A percentile compares a stretch with the other conserved stretches of the same genome.
Conservation (phyloP, 1,140 invertebrate species). For the Bombus sylvicola region DNA sequence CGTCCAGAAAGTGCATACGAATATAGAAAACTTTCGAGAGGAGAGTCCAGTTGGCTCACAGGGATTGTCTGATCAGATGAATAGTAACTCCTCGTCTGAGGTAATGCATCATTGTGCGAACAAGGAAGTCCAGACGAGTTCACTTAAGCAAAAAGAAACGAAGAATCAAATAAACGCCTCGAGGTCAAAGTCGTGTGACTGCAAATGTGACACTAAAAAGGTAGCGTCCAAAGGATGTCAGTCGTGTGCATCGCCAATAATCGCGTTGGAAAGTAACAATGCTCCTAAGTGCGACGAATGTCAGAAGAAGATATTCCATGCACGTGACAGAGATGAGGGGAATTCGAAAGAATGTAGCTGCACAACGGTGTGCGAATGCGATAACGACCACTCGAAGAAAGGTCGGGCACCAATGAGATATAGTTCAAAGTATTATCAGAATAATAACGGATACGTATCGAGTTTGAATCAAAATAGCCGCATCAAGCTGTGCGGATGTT, state of each 20-base stretch:
- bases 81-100: slow-evolving; percentile 38
- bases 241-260: slow-evolving; percentile 21
- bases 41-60: slow-evolving; percentile 6
- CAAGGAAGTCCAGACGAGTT: slow-evolving; percentile 19
- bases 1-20: neutral
- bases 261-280: neutral
- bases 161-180: slow-evolving; percentile 78
- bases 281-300: slow-evolving; percentile 26
- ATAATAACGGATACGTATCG: slow-evolving; percentile 18
- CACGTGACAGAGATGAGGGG: neutral
- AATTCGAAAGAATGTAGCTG: slow-evolving; percentile 10
- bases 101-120: neutral
- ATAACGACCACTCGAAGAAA: slow-evolving; percentile 21
- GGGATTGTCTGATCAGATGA: slow-evolving; percentile 17
- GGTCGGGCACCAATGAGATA: slow-evolving; percentile 11
- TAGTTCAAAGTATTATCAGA: slow-evolving; percentile 38
- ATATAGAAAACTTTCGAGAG: neutral
- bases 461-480: slow-evolving; percentile 33
- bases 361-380: slow-evolving; percentile 25
- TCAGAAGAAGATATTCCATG: slow-evolving; percentile 32
- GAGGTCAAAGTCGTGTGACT: slow-evolving; percentile 68
- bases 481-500: slow-evolving; percentile 51
- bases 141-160: slow-evolving; percentile 73
- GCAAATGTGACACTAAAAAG: slow-evolving; percentile 24
- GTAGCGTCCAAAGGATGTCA: slow-evolving; percentile 26